These are phyloP conservation scores for Aurelia aurita complex sp. Pacific DNA, from an alignment of 30 jellyfish, hydroid and myxozoan species.

Conservation along the genomic window DNA sequence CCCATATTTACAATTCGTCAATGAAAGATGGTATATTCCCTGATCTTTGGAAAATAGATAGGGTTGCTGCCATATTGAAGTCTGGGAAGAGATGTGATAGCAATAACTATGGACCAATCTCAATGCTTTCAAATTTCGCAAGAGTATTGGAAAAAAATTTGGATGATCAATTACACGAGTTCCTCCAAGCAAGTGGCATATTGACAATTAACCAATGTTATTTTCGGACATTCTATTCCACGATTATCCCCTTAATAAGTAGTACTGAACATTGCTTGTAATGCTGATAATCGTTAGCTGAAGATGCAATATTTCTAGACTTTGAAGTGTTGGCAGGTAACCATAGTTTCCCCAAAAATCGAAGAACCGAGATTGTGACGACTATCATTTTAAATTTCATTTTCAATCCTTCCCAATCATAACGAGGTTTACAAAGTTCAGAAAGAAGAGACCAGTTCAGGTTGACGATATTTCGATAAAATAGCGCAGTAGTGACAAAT, in stretches of 20 bases:
- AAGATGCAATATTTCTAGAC: conserved; percentile 6
- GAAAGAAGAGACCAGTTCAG: too few relatives aligned
- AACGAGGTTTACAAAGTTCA: too few relatives aligned
- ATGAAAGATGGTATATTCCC: background rate
- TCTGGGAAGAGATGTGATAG: background rate
- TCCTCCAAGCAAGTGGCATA: background rate
- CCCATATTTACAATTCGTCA: background rate
- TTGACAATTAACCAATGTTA: background rate
- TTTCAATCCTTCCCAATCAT: too few relatives aligned
- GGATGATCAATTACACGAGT: background rate
- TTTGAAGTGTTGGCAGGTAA: background rate
- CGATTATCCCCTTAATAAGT: background rate
- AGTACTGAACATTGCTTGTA: background rate
- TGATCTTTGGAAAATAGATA: too few relatives aligned
- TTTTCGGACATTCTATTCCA: background rate
- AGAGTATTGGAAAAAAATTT: background rate
- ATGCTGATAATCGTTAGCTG: background rate
- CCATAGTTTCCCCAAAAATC: background rate
- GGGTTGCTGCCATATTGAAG: background rate
- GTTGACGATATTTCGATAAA: too few relatives aligned
- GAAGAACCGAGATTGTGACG: too few relatives aligned
- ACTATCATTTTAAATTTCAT: too few relatives aligned
- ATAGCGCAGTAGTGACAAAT: too few relatives aligned
- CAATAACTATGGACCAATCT: conserved; percentile 5
- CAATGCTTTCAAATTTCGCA: background rate